Base-by-base conservation (phyloP, 2,797 vertebrate species). In the Salarias fasciatus region DNA sequence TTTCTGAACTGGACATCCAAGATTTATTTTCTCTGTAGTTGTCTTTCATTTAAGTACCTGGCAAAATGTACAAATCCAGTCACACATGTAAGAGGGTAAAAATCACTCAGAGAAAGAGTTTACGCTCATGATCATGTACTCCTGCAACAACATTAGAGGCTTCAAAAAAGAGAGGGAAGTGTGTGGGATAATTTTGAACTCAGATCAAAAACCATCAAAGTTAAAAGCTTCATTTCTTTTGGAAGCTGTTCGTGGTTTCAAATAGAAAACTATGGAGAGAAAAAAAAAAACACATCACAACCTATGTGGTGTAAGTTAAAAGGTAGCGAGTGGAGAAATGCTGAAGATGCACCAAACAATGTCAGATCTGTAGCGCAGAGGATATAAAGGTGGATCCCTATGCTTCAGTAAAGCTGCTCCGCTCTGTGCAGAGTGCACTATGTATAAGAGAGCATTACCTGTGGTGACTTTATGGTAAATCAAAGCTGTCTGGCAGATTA, bases 161-260 rank as follows among this genome's bases (percentile, higher is more conserved):
- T 79, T 65, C 14, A 53, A 57, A 66, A n/a, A 8, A 43, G 24
- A 53, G 28, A 37, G n/a, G n/a, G 36, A 43, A 64, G n/a, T 29
- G 43, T 53, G 57, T 59, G 61, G 63, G 66, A 66, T 77, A 43
- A 57, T 59, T 67, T 57, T 65, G 52, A 69, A 31, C 30, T 18
- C 49, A 53, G 14, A 64, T 63, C 71, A 71, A 50, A 50, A 56
- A 61, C 60, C 53, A 38, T 67, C 30, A 57, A 43, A 58, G 38
- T 33, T 36, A 38, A 63, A 15, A 13, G 7, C 61, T 60, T 61
- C 18, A 79, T 40, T 54, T 57, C 37, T 48, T 58, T 35, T 72
- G 51, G 53, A 48, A 72, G 52, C 35, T 5, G 0, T 56, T 61
- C 66, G 45, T 59, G 11, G 43, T 50, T 54, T 49, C 58, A 2